Evolutionary conservation across 2,113 vertebrate species (phyloP).

Genomic region (Rafetus swinhoei): DNA sequence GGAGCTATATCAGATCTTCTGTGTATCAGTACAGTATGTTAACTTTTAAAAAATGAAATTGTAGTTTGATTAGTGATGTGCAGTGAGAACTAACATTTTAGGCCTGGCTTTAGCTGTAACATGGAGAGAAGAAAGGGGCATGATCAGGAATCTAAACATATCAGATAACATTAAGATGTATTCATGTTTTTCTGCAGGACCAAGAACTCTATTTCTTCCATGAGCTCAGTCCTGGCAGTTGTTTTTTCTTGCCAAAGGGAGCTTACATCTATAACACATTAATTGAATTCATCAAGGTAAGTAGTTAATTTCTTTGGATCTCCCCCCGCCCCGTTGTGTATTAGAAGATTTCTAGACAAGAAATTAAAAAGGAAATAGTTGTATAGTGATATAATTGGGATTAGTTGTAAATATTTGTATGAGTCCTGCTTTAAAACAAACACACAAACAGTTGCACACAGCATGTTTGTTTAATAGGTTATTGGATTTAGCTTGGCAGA

Average conservation of each 20-base stretch:
- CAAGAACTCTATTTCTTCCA: conserved; percentile 99
- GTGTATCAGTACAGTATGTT: not conserved
- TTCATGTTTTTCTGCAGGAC: conserved; percentile 81
- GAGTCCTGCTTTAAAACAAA: not conserved
- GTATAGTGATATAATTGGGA: not conserved
- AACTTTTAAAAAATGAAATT: not conserved
- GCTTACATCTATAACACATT: conserved; percentile 94
- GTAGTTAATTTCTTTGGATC: conserved; percentile 16
- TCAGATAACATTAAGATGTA: conserved; percentile 30
- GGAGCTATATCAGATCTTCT: not conserved
- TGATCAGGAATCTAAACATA: conserved; percentile 80
- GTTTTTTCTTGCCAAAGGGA: conserved; percentile 97
- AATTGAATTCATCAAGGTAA: conserved; percentile 94
- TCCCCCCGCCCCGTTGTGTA: too few relatives aligned
- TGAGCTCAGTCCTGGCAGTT: conserved; percentile 97
- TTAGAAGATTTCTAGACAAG: not conserved
- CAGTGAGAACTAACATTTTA: not conserved
- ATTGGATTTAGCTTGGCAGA: not conserved
- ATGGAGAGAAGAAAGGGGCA: not conserved
- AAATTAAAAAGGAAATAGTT: not conserved
- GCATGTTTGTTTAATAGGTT: not conserved
- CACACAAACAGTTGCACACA: not conserved
- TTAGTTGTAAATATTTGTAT: not conserved
- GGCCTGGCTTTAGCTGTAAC: not conserved
- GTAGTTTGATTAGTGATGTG: not conserved